Conservation (phyloP, 2,888 invertebrate species). For the Torymus texanus region DNA sequence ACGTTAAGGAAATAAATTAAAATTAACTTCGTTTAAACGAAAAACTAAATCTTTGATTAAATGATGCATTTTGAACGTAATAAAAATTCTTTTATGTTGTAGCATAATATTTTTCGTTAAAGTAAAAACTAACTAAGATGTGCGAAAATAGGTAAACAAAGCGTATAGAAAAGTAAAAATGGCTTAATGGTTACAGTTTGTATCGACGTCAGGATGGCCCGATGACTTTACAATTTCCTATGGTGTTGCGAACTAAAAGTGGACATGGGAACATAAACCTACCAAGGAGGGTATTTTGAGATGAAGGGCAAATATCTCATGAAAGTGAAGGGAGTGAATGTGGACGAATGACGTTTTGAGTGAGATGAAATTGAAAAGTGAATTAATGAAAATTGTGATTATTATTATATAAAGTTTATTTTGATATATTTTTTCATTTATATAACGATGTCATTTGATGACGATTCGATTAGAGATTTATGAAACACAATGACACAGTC, state of each 20-base stretch:
- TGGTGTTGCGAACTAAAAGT: slow-evolving; percentile 9
- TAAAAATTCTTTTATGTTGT: background rate
- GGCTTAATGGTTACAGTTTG: slow-evolving; percentile 18
- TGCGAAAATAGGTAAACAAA: background rate
- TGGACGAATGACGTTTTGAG: background rate
- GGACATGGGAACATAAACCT: background rate
- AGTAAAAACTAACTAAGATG: background rate
- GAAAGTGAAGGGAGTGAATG: slow-evolving; percentile 5
- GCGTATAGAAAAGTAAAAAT: background rate
- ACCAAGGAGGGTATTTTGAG: slow-evolving; percentile 26
- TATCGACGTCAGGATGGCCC: slow-evolving; percentile 1
- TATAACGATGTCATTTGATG: slow-evolving; percentile 49
- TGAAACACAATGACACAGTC: slow-evolving; percentile 41
- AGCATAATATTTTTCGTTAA: background rate
- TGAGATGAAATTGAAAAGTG: slow-evolving; percentile 20
- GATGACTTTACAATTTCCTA: slow-evolving; percentile 15
- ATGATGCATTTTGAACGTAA: background rate
- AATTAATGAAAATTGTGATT: slow-evolving; percentile 34
- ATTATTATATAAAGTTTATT: slow-evolving; percentile 52
- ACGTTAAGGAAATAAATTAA: background rate
- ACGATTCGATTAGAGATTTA: slow-evolving; percentile 44
- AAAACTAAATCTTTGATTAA: background rate
- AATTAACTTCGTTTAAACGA: background rate
- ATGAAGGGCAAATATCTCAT: slow-evolving; percentile 25
- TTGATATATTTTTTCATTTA: slow-evolving; percentile 51